Evolutionary conservation across 2,113 vertebrate genomes (phyloP), one percentile per base, ranked within the genome.

Genomic region (Falcunculus frontatus): DNA sequence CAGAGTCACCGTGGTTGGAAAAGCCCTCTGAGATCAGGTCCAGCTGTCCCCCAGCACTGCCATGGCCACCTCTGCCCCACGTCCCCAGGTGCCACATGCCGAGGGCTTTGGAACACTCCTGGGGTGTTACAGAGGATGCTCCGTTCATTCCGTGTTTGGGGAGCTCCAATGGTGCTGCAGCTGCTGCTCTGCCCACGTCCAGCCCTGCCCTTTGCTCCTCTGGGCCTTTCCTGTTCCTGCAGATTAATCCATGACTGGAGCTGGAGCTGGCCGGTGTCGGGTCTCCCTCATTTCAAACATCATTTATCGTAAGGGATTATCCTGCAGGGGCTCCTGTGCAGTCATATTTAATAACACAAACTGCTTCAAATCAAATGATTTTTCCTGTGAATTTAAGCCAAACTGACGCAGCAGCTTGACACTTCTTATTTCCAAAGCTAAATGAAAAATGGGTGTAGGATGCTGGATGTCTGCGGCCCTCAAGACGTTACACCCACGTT

Each of bases 121-220:
- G 9, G 30, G 55, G 4, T 4, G 6, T 4, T 1, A 1, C 37
- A 16, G 41, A 3, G 16, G 92, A 22, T 78, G 79, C 70, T 65
- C 37, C 9, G 2, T 1, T 16, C 8, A 0, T 14, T 25, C 20
- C 33, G 18, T 1, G 22, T 12, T 6, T 10, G 67, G 79, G 49
- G 3, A 1, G 23, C 4, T 1, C 55, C 1, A 11, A 0, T 5
- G 18, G 2, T 4, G 11, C 6, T 15, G 12, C 42, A 14, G 82
- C 79, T 37, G 37, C 33, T 4, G 65, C 25, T 29, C n/a, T 70
- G 65, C 6, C 47, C 6, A 16, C 82, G 22, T 1, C 37, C 84
- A 67, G 35, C 39, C 59, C 83, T 84, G 69, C 85, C 73, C 76
- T 60, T 13, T 10, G 81, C 89, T 44, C 85, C 6, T 4, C 84